Evolutionary conservation across 2,888 invertebrate genomes (phyloP), one percentile per base, ranked within the genome.

Genomic region (Eupithecia abbreviata): DNA sequence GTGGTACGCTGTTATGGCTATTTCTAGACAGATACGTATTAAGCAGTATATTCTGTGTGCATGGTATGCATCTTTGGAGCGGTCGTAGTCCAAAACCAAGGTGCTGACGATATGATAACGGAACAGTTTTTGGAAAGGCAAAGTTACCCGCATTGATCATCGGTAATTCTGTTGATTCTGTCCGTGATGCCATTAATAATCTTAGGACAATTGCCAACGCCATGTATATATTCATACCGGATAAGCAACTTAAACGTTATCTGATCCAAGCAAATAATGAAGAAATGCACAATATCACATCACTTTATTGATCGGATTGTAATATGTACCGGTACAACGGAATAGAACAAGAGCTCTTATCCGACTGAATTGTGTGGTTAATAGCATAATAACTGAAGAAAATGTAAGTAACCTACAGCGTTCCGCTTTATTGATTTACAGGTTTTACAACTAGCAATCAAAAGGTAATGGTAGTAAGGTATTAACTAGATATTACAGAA

Each of bases 291-390:
- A n/a, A 62, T 55, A 72, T 65, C 72, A 74, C 72, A 30, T 62
- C 62, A 62, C 62, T 62, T 12, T 58, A 18, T 62, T 62, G 62
- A 62, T 30, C 62, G 30, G n/a, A 30, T 10, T 58, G 30, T 62
- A 10, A 30, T 62, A 30, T 18, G 3, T 30, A 62, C 42, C 41
- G 42, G 42, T 79, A 80, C 79, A 67, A 79, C 77, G 43, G 58
- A 62, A 75, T 77, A 58, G 80, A 77, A 74, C 79, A 76, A 80
- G 75, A 77, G 79, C 71, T 81, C 77, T 79, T 83, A 82, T 81
- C 79, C 75, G n/a, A 84, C 84, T 86, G 83, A 79, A 77, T 76
- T 80, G 73, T 76, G 67, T 74, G 55, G 49, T 76, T 70, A 76
- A 73, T 73, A 80, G 77, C 81, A 68, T 45, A 68, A 45, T n/a